Evolutionary conservation across 2,888 invertebrate species (phyloP).

Genomic region (Parasteatoda lunata): DNA sequence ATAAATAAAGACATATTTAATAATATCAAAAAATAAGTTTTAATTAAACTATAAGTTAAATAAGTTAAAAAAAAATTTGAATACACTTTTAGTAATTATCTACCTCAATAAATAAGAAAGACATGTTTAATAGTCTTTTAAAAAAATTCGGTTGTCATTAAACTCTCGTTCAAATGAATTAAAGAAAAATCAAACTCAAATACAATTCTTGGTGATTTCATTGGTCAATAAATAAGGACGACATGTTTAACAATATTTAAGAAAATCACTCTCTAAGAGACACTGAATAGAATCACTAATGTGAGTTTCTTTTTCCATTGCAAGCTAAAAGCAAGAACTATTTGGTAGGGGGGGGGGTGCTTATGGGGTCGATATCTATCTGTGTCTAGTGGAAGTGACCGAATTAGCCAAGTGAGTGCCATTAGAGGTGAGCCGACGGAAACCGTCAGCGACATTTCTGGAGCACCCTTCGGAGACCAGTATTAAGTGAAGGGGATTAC

Average conservation of each 20-base stretch:
- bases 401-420: slow-evolving; percentile 59
- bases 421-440: slow-evolving; percentile 46
- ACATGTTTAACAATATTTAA: no score
- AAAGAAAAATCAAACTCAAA: no score
- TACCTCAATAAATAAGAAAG: no score
- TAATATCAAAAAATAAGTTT: background rate
- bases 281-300: background rate
- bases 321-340: background rate
- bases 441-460: slow-evolving; percentile 52
- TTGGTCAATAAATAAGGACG: no score
- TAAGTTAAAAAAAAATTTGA: background rate
- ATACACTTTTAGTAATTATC: no score
- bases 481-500: slow-evolving; percentile 55
- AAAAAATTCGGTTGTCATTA: no score
- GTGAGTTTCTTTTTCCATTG: background rate
- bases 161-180: no score
- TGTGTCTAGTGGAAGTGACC: background rate
- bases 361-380: background rate
- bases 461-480: slow-evolving; percentile 46
- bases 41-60: background rate
- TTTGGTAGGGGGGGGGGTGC: background rate
- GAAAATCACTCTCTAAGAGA: no score
- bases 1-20: background rate
- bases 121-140: no score
- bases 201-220: no score